phyloP scores from a whole-genome alignment of 1,140 invertebrate genomes.

The Drosophila teissieri region DNA sequence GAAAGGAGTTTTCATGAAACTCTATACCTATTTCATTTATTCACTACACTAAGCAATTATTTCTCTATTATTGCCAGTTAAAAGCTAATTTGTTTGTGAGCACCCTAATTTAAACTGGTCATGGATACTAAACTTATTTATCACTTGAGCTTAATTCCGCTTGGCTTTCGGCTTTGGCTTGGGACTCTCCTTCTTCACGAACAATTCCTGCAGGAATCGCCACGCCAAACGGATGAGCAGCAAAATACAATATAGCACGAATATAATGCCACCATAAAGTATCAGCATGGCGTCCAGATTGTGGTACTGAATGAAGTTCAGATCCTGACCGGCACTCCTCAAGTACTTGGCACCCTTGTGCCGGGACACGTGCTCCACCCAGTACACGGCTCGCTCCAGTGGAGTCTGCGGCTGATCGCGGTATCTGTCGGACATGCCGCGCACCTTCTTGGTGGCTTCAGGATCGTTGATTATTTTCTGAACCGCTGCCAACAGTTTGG shows the following conservation, averaged over 20 bases:
- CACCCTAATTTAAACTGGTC: neutral
- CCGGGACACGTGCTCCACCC: constrained; percentile 89
- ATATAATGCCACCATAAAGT: constrained; percentile 66
- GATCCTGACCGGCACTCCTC: constrained; percentile 84
- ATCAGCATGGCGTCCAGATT: constrained; percentile 85
- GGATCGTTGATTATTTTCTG: constrained; percentile 58
- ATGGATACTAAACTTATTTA: neutral
- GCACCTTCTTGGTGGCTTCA: constrained; percentile 81
- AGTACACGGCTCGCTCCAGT: constrained; percentile 89
- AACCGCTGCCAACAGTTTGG: constrained; percentile 53
- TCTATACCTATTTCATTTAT: too few relatives aligned
- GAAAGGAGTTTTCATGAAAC: too few relatives aligned
- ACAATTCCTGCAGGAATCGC: constrained; percentile 44
- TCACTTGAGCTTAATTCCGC: constrained; percentile 9
- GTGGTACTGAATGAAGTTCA: constrained; percentile 87
- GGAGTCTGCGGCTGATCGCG: constrained; percentile 87
- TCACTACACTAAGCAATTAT: too few relatives aligned
- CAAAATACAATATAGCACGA: constrained; percentile 42
- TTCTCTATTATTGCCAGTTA: too few relatives aligned
- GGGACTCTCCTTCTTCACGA: constrained; percentile 11
- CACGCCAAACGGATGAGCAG: constrained; percentile 43
- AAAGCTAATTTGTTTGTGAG: neutral
- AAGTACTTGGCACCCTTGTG: constrained; percentile 86
- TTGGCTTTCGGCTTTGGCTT: constrained; percentile 18
- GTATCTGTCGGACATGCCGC: constrained; percentile 87